Evolutionary conservation across 2,797 vertebrate species (phyloP), one percentile per base, ranked within the genome.

Genomic region (Scarus forsteni): DNA sequence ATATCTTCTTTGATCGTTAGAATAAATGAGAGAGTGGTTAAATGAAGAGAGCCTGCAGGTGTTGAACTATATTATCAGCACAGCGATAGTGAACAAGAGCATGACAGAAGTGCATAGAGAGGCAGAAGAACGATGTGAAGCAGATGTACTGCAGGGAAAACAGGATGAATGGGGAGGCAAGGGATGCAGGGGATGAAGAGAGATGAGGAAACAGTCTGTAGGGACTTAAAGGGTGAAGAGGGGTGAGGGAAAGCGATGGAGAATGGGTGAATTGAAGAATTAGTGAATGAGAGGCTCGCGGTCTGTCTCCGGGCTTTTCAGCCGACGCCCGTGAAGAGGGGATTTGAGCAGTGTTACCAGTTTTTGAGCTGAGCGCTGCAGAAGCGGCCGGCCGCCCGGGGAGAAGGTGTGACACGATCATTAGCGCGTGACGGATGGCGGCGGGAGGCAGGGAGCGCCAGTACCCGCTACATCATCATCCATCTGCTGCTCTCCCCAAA

Each of bases 331-430:
- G 57, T 76, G 85, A 67, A 82, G 76, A 82, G 58, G 55, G 87
- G 84, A 86, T 90, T 86, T 85, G 76, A 91, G 84, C 51, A 61
- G 71, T 73, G 87, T 88, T 56, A 82, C 84, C 79, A 73, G 79
- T 78, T 92, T 92, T 92, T 89, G 85, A 89, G 91, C 92, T 91
- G 91, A 91, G 90, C 80, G 77, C 84, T 90, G 91, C 91, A 92
- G 87, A 92, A 92, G 89, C 84, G 69, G 80, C 83, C 61, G 68
- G 75, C 87, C 86, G 83, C 92, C 89, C 72, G 81, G 88, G 89
- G 89, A 88, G 91, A 87, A 92, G 89, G 91, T 92, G 92, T 90
- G 90, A 93, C 92, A 93, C 85, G 85, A 91, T 92, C 89, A 92
- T 93, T 93, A 92, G 89, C 55, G 87, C 80, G 85, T 93, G 92